Evolutionary conservation across 2,888 invertebrate species (phyloP).

Genomic region (Barypeithes pellucidus): DNA sequence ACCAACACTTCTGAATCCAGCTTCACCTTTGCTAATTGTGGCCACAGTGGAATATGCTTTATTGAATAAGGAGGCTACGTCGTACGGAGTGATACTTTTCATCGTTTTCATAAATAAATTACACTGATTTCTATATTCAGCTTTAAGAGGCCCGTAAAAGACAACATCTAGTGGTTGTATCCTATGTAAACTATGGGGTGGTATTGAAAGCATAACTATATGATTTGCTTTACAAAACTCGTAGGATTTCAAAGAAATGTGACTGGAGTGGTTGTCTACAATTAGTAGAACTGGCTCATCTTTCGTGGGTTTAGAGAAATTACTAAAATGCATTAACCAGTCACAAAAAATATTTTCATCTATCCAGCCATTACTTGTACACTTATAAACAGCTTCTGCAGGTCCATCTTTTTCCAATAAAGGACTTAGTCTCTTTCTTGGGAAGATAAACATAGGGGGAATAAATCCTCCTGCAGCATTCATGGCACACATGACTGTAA

Average conservation of each 20-base stretch:
- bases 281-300: slow-evolving; percentile 60
- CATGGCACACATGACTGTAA: slow-evolving; percentile 57
- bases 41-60: slow-evolving; percentile 55
- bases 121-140: slow-evolving; percentile 61
- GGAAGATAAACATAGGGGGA: slow-evolving; percentile 71
- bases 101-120: slow-evolving; percentile 60
- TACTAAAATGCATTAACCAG: slow-evolving; percentile 56
- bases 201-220: slow-evolving; percentile 55
- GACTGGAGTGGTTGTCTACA: slow-evolving; percentile 62
- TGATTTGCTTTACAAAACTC: slow-evolving; percentile 48
- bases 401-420: slow-evolving; percentile 67
- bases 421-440: slow-evolving; percentile 67
- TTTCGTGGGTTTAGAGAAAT: slow-evolving; percentile 54
- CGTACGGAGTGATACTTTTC: slow-evolving; percentile 60
- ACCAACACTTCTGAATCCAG: slow-evolving; percentile 63
- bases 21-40: slow-evolving; percentile 61
- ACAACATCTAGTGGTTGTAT: slow-evolving; percentile 56
- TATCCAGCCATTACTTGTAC: slow-evolving; percentile 59
- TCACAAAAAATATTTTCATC: slow-evolving; percentile 59
- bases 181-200: slow-evolving; percentile 57
- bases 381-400: slow-evolving; percentile 62
- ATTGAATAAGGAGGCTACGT: slow-evolving; percentile 60
- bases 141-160: slow-evolving; percentile 59
- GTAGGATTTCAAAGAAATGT: slow-evolving; percentile 54
- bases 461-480: slow-evolving; percentile 66